Percentiles rank a stretch among this genome's conserved stretches.
These are phyloP conservation scores for Phalacrocorax carbo DNA, from an alignment of 2,113 vertebrate genomes.

Conservation along the genomic window DNA sequence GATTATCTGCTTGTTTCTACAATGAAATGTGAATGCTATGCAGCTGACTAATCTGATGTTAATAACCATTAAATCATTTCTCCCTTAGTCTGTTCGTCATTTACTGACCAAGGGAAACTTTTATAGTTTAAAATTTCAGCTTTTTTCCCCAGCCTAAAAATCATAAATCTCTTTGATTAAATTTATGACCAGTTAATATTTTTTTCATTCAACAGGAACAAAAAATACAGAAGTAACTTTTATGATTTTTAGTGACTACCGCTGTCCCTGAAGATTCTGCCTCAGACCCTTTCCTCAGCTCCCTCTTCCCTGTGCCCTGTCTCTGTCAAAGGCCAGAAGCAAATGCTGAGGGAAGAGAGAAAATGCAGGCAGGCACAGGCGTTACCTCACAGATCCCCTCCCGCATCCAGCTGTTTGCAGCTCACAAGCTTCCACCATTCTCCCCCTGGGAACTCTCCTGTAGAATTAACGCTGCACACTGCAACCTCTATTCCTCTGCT, in stretches of 20 bases:
- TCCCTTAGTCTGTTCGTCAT: neutral
- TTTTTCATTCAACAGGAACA: neutral
- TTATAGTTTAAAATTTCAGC: neutral
- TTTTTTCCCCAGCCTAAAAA: neutral
- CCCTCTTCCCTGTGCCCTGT: neutral
- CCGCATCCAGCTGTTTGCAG: neutral
- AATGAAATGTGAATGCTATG: slow-evolving; percentile 7
- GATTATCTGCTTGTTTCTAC: neutral
- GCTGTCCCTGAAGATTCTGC: neutral
- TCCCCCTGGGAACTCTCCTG: neutral
- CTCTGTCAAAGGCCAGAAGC: neutral
- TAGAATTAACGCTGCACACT: neutral
- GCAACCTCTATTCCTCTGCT: neutral
- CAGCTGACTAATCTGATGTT: neutral
- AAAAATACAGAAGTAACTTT: neutral
- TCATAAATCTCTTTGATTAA: neutral
- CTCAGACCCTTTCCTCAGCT: neutral
- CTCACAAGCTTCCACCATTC: neutral
- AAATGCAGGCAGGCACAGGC: neutral
- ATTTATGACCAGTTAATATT: neutral
- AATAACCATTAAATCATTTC: neutral
- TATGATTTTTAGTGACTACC: neutral
- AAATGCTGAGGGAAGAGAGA: neutral
- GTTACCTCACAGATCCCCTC: neutral
- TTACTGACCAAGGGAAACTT: neutral